Evolutionary conservation across 30 jellyfish, hydroid and myxozoan genomes (phyloP).

Genomic region (Aurelia aurita): DNA sequence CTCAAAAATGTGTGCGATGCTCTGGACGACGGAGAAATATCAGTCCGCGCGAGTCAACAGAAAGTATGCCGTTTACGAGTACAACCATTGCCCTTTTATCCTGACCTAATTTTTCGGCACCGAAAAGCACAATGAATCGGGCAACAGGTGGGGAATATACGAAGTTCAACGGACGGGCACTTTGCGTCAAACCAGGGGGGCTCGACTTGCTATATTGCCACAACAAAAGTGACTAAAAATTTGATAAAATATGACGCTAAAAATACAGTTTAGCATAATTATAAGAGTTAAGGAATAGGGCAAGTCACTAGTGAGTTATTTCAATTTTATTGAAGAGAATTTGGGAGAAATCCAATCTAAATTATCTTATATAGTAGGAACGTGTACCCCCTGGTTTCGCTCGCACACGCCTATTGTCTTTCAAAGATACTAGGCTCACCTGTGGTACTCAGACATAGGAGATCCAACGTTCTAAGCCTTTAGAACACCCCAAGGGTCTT

Average conservation of each 20-base stretch:
- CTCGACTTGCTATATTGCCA: neutral
- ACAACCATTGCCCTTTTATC: conserved; percentile 74
- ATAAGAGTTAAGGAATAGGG: too few species aligned
- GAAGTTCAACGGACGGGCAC: conserved; percentile 64
- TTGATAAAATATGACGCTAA: too few species aligned
- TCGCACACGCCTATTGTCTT: conserved; percentile 74
- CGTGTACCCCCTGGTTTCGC: conserved; percentile 40
- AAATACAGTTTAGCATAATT: too few species aligned
- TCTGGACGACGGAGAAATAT: too few species aligned
- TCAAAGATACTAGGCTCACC: conserved; percentile 55
- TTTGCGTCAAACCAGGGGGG: conserved; percentile 33
- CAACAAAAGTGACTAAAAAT: too few species aligned
- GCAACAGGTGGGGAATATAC: conserved; percentile 77
- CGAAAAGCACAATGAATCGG: conserved; percentile 81
- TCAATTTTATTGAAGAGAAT: too few species aligned
- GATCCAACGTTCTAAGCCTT: neutral
- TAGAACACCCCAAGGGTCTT: neutral
- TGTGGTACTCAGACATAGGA: conserved; percentile 35
- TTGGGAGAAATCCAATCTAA: too few species aligned
- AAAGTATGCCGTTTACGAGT: conserved; percentile 84
- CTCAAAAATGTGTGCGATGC: neutral
- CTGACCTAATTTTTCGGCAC: conserved; percentile 91
- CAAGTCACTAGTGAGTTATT: too few species aligned
- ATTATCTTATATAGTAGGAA: too few species aligned
- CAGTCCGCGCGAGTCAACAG: conserved; percentile 20